These are phyloP conservation scores for Yponomeuta cagnagella DNA, from an alignment of 2,888 invertebrate genomes.

Conservation along the genomic window DNA sequence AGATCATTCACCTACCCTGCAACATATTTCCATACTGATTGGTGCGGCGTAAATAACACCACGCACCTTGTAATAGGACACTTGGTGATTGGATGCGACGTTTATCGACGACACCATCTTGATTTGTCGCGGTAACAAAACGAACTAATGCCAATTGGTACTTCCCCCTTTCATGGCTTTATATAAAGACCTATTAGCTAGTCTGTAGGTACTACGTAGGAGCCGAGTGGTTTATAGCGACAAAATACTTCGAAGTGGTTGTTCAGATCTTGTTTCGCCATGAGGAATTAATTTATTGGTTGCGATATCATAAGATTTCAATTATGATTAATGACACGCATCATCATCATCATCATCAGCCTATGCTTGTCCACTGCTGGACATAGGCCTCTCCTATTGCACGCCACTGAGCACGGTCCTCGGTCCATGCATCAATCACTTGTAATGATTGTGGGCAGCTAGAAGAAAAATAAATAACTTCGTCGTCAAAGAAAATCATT, in stretches of 20 bases:
- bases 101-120: conserved; percentile 59
- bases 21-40: conserved; percentile 72
- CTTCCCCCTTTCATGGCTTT: conserved; percentile 38
- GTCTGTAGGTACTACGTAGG: conserved; percentile 28
- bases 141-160: conserved; percentile 32
- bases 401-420: too few species aligned
- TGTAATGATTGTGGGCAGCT: background rate
- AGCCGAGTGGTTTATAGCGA: background rate
- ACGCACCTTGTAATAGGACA: conserved; percentile 55
- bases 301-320: background rate
- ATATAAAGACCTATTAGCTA: conserved; percentile 36
- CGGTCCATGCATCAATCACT: background rate
- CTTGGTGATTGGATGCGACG: conserved; percentile 50
- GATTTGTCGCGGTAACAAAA: conserved; percentile 46
- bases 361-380: too few species aligned
- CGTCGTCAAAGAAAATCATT: background rate
- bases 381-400: too few species aligned
- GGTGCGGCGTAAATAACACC: conserved; percentile 57
- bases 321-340: background rate
- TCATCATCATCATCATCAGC: too few species aligned
- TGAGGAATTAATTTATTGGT: background rate
- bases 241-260: background rate
- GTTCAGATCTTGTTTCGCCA: background rate
- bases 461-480: conserved; percentile 1
- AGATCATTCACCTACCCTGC: conserved; percentile 66